Evolutionary conservation across 2,797 vertebrate species (phyloP), one percentile per base, ranked within the genome.

Genomic region (Smutsia gigantea): DNA sequence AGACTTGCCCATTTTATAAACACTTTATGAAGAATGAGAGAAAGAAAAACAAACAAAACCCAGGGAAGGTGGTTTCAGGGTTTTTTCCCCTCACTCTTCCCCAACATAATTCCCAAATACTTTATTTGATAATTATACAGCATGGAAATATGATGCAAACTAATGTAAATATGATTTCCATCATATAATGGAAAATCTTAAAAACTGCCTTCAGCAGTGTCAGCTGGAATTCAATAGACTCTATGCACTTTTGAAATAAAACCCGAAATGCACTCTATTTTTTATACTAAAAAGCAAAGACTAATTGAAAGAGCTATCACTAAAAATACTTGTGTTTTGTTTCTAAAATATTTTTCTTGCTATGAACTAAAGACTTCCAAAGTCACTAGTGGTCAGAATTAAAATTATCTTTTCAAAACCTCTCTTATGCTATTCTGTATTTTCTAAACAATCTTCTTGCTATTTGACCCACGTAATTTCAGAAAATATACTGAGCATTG

Each of bases 391-490:
- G 94, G 96, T 97, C 97, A 98, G 69, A 97, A 96, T 94, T 90
- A 94, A 98, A 98, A 97, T 97, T 91, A 98, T 92, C 96, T 97
- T 94, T 97, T 90, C 78, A 61, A 94, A 96, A 69, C 95, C 93
- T 98, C 90, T 97, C 87, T 79, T 23, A 90, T 63, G 74, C 55
- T 87, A 71, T 84, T 95, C 74, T 97, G 27, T 94, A 84, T 85
- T 95, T 98, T 97, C 96, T 96, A 95, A 98, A 98, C 97, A 98
- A 98, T 98, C 59, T 98, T 98, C 97, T 95, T 98, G 97, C 72
- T 98, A 97, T 97, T 97, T 97, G 98, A 98, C 97, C 97, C 96
- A 68, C 87, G 83, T 98, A 97, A 98, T 98, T 97, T 97, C 78
- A 96, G 97, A 97, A 98, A 98, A 98, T 94, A 95, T 94, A 57